These are phyloP conservation scores for Pollachius pollachius DNA, from an alignment of 2,113 vertebrate genomes.

Conservation along the genomic window DNA sequence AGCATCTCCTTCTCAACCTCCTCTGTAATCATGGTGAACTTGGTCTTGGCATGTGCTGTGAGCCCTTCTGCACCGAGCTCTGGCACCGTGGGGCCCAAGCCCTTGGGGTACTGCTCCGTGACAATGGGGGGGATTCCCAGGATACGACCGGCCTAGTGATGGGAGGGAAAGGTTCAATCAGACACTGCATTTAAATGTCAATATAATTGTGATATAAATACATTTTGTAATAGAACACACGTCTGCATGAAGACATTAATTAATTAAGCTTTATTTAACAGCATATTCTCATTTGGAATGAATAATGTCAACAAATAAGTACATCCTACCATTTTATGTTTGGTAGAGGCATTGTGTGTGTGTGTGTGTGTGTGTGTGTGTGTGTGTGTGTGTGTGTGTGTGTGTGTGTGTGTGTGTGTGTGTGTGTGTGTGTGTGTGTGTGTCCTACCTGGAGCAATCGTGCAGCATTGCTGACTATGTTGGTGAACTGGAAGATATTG, in stretches of 20 bases:
- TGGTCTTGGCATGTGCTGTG: conserved; percentile 76
- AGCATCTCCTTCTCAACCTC: conserved; percentile 73
- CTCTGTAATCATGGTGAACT: conserved; percentile 84
- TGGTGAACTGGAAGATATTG: conserved; percentile 78
- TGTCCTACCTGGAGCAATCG: conserved; percentile 80
- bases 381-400: not conserved
- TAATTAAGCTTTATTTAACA: too few relatives aligned
- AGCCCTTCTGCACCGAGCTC: conserved; percentile 79
- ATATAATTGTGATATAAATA: not conserved
- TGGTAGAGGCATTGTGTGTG: too few relatives aligned
- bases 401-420: not conserved
- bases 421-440: not conserved
- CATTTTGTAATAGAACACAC: not conserved
- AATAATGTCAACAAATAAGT: not conserved
- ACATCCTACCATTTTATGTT: not conserved
- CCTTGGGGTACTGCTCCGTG: conserved; percentile 88
- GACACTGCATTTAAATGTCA: too few relatives aligned
- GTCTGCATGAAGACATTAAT: too few relatives aligned
- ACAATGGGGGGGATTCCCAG: conserved; percentile 76
- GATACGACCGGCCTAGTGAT: conserved; percentile 74
- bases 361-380: not conserved
- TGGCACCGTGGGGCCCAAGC: conserved; percentile 83
- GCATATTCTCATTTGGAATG: not conserved
- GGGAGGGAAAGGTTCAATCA: too few relatives aligned
- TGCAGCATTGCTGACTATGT: conserved; percentile 82